Conservation (phyloP, 2,797 vertebrate species). For the Lithobates sylvaticus region DNA sequence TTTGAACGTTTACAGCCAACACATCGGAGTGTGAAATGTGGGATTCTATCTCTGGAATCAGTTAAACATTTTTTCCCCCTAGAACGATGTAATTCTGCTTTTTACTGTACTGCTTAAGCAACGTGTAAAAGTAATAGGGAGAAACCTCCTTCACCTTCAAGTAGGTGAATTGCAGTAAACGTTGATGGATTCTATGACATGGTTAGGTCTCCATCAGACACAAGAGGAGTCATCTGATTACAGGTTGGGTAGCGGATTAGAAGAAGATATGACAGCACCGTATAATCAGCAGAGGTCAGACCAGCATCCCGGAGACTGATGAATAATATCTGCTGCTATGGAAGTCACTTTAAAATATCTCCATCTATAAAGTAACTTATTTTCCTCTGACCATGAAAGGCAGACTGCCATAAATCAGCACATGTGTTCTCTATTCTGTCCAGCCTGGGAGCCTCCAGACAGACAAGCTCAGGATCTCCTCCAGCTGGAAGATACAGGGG, state of each 20-base stretch:
- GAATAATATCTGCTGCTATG: background rate
- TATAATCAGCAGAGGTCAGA: background rate
- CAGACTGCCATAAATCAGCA: background rate
- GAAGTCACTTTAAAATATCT: background rate
- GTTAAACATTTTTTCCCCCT: background rate
- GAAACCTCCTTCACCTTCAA: background rate
- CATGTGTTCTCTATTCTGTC: background rate
- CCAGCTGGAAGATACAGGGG: background rate
- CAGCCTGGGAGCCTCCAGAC: background rate
- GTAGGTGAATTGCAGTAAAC: background rate
- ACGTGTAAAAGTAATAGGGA: background rate
- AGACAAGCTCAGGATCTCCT: background rate
- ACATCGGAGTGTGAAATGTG: slow-evolving; percentile 17
- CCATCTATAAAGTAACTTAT: slow-evolving; percentile 1
- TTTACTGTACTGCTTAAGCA: background rate
- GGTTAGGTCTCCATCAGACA: background rate
- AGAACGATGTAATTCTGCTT: background rate
- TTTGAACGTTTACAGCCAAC: slow-evolving; percentile 24
- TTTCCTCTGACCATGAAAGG: background rate
- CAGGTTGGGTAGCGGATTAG: background rate
- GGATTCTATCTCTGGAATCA: background rate
- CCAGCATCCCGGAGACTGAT: background rate
- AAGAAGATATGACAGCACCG: background rate
- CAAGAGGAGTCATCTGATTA: background rate
- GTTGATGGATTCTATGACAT: background rate